Conservation (phyloP, 2,113 vertebrate genomes). For the Gallinago jamesoni region DNA sequence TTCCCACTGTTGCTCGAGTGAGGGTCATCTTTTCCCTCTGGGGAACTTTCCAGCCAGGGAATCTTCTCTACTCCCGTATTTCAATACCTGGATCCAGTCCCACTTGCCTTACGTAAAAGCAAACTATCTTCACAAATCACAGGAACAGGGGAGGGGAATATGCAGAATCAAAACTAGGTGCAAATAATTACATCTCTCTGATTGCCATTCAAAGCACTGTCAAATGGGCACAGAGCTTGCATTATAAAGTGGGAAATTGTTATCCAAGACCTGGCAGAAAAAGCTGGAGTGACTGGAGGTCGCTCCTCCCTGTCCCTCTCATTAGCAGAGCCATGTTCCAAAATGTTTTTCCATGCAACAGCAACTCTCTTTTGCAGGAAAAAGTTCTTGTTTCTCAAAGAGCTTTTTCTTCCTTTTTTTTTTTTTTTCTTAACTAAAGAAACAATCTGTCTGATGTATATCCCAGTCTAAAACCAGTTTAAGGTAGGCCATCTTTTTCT, state of each 20-base stretch:
- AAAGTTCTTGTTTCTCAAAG: background rate
- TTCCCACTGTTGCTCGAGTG: background rate
- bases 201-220: background rate
- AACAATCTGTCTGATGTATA: background rate
- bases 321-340: background rate
- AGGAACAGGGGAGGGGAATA: background rate
- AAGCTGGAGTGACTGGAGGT: background rate
- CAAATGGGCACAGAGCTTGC: background rate
- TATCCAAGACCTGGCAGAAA: background rate
- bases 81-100: background rate
- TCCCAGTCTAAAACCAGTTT: background rate
- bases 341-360: background rate
- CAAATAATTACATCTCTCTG: background rate
- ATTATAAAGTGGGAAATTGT: background rate
- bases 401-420: background rate
- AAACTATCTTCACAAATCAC: background rate
- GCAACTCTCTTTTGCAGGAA: background rate
- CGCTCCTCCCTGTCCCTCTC: background rate
- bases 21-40: background rate
- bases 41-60: background rate
- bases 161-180: background rate
- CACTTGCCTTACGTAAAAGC: background rate
- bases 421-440: background rate
- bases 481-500: background rate
- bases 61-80: background rate